These are phyloP conservation scores for Meda fulgida DNA, from an alignment of 2,797 vertebrate genomes.

Conservation along the genomic window DNA sequence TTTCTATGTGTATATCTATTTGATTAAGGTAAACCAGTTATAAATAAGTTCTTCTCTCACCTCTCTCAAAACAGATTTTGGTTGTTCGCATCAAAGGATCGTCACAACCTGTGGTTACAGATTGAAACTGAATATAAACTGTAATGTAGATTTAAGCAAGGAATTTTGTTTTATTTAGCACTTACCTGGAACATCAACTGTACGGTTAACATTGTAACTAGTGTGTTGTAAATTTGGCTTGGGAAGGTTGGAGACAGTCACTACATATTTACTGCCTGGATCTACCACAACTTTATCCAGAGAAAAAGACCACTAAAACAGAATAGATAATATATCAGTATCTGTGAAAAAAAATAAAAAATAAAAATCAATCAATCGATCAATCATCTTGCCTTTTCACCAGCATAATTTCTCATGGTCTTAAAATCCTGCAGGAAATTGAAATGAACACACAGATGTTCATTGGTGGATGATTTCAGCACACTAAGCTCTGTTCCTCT, in stretches of 20 bases:
- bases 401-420: slow-evolving; percentile 54
- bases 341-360: not conserved
- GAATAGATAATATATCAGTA: not conserved
- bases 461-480: slow-evolving; percentile 62
- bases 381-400: slow-evolving; percentile 64
- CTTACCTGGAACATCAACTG: slow-evolving; percentile 68
- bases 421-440: slow-evolving; percentile 59
- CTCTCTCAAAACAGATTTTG: slow-evolving; percentile 71
- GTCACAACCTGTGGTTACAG: slow-evolving; percentile 68
- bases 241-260: slow-evolving; percentile 77
- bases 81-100: slow-evolving; percentile 63
- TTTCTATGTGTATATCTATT: not conserved
- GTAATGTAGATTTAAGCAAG: not conserved
- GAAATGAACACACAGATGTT: slow-evolving; percentile 74
- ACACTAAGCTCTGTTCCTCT: slow-evolving; percentile 73
- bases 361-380: not conserved
- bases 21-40: not conserved
- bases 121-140: slow-evolving; percentile 22
- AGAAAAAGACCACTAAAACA: slow-evolving; percentile 76
- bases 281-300: slow-evolving; percentile 70
- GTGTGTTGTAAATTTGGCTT: slow-evolving; percentile 70
- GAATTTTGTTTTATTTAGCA: not conserved
- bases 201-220: slow-evolving; percentile 56
- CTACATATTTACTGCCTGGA: slow-evolving; percentile 67
- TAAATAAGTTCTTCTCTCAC: slow-evolving; percentile 63